Evolutionary conservation across 2,888 invertebrate genomes (phyloP), one percentile per base, ranked within the genome.

Genomic region (Octonoba sinensis): DNA sequence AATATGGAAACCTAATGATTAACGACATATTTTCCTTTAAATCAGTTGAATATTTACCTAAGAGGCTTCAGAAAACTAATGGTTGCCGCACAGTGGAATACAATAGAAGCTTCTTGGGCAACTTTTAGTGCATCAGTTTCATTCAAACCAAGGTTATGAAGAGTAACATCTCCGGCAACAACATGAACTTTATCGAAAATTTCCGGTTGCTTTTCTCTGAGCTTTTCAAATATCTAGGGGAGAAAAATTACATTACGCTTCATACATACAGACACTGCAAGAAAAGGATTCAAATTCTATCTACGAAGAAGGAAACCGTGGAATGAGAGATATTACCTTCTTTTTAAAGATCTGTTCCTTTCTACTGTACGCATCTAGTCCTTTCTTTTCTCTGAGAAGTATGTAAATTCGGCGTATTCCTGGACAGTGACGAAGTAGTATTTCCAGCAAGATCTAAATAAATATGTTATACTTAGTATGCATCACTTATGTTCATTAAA

Each of bases 381-480:
- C 93, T 86, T 92, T 93, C 87, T 94, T 95, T 0, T 91, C 90
- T 46, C 96, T 91, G 84, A 96, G 88, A 66, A 97, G 89, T 3
- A 96, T 87, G 88, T 93, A 97, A 84, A 97, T 92, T 72, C 91
- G 91, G 60, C 92, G 90, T 12, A 97, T 86, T 0, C 91, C 92
- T 0, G 94, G 91, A 87, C 96, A 96, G 3, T 94, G 94, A 85
- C 95, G 92, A 13, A 97, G 88, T 1, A 97, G 89, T 88, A 96
- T 97, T 89, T 97, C 96, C 8, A 96, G 90, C 24, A 97, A 88
- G 0, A 94, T 93, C 82, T 82, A 64, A 67, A 73, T 56, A 8
- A 16, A 54, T n/a, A 27, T 6, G 6, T 27, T 27, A 11, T 36
- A 36, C 36, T 36, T 27, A 27, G 27, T 6, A 27, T 27, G 6